These are phyloP conservation scores for Cyphomyrmex costatus DNA, from an alignment of 1,140 invertebrate genomes.

Conservation along the genomic window DNA sequence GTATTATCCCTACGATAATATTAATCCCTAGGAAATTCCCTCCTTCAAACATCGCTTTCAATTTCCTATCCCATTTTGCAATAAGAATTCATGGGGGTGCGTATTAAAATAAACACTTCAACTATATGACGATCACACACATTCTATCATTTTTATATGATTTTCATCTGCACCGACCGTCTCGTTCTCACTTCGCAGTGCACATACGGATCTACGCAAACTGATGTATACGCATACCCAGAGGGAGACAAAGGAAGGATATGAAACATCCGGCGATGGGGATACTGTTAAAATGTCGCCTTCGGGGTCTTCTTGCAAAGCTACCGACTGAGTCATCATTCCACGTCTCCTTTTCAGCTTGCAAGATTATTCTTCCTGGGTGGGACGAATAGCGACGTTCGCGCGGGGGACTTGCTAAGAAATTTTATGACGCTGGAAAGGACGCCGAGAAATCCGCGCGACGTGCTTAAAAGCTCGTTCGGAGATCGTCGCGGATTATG, in stretches of 20 bases:
- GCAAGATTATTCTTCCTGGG: constrained; percentile 32
- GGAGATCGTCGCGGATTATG: constrained; percentile 1
- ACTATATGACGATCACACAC: not conserved
- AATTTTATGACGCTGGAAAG: constrained; percentile 41
- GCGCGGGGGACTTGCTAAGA: not conserved
- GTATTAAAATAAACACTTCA: not conserved
- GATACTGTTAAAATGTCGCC: constrained; percentile 9
- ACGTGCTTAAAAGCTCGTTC: constrained; percentile 35
- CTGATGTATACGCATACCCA: constrained; percentile 2
- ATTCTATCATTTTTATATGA: not conserved
- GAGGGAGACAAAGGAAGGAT: constrained; percentile 31
- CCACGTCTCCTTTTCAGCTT: constrained; percentile 13
- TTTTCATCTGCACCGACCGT: not conserved
- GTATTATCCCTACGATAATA: constrained; percentile 2
- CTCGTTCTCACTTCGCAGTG: not conserved
- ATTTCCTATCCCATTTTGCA: not conserved
- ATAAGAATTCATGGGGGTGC: not conserved
- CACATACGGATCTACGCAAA: constrained; percentile 23
- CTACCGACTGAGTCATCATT: constrained; percentile 8
- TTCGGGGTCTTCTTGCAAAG: not conserved
- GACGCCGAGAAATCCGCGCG: not conserved
- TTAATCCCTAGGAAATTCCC: not conserved
- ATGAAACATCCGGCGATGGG: constrained; percentile 33
- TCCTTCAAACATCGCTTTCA: not conserved
- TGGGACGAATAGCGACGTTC: not conserved